A percentile compares a stretch with the other conserved stretches of the same genome.
phyloP scores from a whole-genome alignment of 1,140 invertebrate species.

The Pachyrhynchus sulphureomaculatus region DNA sequence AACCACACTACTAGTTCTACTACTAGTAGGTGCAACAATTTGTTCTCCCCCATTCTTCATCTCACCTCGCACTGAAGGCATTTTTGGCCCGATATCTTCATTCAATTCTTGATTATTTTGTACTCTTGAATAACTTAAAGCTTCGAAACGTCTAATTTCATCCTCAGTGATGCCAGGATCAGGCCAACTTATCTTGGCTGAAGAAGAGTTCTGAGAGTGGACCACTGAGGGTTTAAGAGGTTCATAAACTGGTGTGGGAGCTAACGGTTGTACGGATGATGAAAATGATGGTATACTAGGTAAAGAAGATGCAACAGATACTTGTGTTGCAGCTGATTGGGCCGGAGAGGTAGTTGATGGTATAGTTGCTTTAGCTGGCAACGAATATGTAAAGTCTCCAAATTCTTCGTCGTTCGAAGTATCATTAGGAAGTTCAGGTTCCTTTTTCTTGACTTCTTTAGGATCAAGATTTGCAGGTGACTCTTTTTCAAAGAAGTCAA shows the following conservation, averaged over 20 bases:
- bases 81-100: not conserved
- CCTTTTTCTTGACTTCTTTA: not conserved
- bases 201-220: slow-evolving; percentile 1
- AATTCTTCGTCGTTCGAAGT: slow-evolving; percentile 43
- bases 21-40: not conserved
- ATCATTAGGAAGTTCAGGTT: not conserved
- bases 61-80: not conserved
- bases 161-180: slow-evolving; percentile 65
- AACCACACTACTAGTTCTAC: too few relatives aligned
- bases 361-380: slow-evolving; percentile 11
- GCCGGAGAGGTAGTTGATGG: not conserved
- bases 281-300: too few relatives aligned
- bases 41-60: slow-evolving; percentile 1
- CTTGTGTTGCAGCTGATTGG: not conserved
- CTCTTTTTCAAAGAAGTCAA: not conserved
- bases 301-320: not conserved
- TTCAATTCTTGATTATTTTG: not conserved
- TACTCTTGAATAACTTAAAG: slow-evolving; percentile 34
- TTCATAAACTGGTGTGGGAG: slow-evolving; percentile 23
- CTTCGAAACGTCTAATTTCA: slow-evolving; percentile 53
- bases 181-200: slow-evolving; percentile 61
- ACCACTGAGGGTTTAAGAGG: slow-evolving; percentile 37
- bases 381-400: slow-evolving; percentile 42
- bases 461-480: not conserved
- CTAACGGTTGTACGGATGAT: not conserved